Percentiles rank a stretch among this genome's conserved stretches.
Evolutionary conservation across 2,797 vertebrate species (phyloP).

Genomic region (Hemibagrus guttatus): DNA sequence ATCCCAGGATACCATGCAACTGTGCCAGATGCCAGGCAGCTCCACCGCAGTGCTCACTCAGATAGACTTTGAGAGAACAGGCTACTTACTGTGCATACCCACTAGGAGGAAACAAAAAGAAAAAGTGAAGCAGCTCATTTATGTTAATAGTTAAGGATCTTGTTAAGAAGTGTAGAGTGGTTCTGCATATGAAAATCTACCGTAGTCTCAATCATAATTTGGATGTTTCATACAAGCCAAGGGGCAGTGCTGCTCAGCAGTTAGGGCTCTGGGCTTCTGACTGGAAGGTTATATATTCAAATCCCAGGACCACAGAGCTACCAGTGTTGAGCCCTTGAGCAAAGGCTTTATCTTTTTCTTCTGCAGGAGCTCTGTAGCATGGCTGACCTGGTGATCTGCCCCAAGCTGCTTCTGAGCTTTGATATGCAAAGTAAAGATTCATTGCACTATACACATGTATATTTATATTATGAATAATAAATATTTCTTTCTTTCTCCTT

Average conservation of each 20-base stretch:
- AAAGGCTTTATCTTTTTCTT: slow-evolving; percentile 1
- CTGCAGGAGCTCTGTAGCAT: not conserved
- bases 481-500: not conserved
- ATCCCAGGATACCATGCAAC: slow-evolving; percentile 24
- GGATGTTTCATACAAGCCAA: not conserved
- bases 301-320: not conserved
- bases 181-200: not conserved
- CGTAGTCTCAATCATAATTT: not conserved
- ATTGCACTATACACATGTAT: not conserved
- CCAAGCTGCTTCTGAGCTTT: not conserved
- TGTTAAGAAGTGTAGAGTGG: not conserved
- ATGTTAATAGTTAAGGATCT: not conserved
- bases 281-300: slow-evolving; percentile 16
- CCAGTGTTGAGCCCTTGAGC: not conserved
- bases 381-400: not conserved
- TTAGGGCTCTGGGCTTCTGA: not conserved
- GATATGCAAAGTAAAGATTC: not conserved
- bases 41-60: slow-evolving; percentile 51
- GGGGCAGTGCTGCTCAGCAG: not conserved
- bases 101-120: slow-evolving; percentile 2
- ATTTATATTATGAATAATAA: not conserved
- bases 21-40: slow-evolving; percentile 40
- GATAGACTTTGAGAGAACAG: slow-evolving; percentile 7
- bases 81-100: not conserved
- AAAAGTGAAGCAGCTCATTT: not conserved